Evolutionary conservation across 2,797 vertebrate species (phyloP).

Genomic region (Oryzias dopingdopingensis): DNA sequence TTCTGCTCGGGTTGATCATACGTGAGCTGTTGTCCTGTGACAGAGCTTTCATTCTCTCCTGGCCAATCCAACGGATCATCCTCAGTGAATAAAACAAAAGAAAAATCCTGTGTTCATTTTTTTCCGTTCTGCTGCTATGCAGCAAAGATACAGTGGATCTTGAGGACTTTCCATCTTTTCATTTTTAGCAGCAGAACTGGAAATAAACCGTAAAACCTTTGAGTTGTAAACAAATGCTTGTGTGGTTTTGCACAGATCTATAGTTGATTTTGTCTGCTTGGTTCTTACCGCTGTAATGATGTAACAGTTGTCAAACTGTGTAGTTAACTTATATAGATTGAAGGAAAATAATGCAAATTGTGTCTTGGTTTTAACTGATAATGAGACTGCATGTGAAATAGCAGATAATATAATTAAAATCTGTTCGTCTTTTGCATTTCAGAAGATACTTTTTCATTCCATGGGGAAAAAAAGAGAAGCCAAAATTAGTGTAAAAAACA

Average conservation of each 20-base stretch:
- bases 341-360: no score
- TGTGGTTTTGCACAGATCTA: no score
- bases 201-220: background rate
- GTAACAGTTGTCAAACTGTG: background rate
- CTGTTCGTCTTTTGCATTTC: no score
- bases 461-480: background rate
- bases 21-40: background rate
- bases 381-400: no score
- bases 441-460: no score
- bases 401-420: no score
- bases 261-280: no score
- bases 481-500: slow-evolving; percentile 11
- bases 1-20: background rate
- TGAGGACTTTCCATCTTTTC: background rate
- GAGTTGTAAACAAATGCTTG: no score
- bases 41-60: background rate
- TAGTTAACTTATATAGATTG: no score
- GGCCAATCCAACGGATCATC: background rate
- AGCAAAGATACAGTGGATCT: background rate
- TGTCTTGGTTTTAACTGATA: background rate
- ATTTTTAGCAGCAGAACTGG: background rate
- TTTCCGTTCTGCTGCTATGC: no score
- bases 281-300: no score
- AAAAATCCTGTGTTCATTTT: background rate
- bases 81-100: background rate